Evolutionary conservation across 2,113 vertebrate genomes (phyloP).

Genomic region (Nerophis ophidion): DNA sequence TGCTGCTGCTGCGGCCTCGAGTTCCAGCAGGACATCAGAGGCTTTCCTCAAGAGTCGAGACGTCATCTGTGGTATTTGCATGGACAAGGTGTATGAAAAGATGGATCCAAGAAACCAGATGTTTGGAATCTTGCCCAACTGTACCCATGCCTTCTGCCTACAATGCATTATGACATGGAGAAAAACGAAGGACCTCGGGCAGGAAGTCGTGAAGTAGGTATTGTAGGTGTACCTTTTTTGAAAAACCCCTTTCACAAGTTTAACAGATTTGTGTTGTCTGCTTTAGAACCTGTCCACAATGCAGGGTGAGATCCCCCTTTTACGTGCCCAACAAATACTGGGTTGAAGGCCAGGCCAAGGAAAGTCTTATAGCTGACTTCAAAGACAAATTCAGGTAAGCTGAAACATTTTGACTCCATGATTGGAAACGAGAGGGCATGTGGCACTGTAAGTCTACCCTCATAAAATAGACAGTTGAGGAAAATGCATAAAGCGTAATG

Average conservation of each 20-base stretch:
- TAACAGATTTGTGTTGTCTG: too few species aligned
- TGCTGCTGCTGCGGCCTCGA: constrained; percentile 41
- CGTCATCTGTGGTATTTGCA: constrained; percentile 84
- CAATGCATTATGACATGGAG: constrained; percentile 82
- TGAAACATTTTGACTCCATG: background rate
- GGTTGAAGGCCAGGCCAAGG: constrained; percentile 76
- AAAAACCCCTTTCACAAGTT: too few species aligned
- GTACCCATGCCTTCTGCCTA: constrained; percentile 80
- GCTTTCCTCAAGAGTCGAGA: constrained; percentile 66
- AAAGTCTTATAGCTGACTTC: constrained; percentile 73
- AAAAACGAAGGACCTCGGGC: constrained; percentile 72
- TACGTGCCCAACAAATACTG: constrained; percentile 85
- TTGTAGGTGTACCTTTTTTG: background rate
- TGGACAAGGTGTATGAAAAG: constrained; percentile 89
- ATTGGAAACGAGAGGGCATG: too few species aligned
- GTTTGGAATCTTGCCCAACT: constrained; percentile 85
- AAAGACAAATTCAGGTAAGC: constrained; percentile 78
- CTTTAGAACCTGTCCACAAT: constrained; percentile 82
- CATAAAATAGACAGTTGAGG: too few species aligned
- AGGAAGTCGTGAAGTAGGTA: constrained; percentile 75
- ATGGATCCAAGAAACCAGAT: constrained; percentile 41
- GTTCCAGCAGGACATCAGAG: background rate
- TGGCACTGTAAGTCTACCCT: too few species aligned
- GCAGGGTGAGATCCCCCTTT: constrained; percentile 79
- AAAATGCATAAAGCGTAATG: too few species aligned